Evolutionary conservation across 1,140 invertebrate species (phyloP).

Genomic region (Apolygus lucorum): DNA sequence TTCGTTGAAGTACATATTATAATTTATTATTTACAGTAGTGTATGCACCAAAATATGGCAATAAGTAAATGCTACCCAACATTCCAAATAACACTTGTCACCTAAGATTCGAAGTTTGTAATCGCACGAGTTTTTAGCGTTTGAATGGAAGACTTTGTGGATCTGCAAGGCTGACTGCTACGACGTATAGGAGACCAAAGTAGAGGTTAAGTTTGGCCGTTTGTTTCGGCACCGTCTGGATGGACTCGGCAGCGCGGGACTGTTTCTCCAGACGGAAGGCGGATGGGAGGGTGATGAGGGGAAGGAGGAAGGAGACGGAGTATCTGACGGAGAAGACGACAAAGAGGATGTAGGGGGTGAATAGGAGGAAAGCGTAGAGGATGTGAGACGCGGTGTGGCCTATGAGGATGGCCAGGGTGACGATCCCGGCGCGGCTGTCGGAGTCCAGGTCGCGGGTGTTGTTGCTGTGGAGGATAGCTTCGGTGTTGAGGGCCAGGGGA

Average conservation of each 20-base stretch:
- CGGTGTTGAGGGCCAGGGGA: conserved; percentile 86
- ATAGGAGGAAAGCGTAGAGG: conserved; percentile 81
- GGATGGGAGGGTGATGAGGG: conserved; percentile 71
- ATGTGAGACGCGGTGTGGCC: conserved; percentile 84
- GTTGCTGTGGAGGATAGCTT: conserved; percentile 90
- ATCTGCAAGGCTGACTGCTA: conserved; percentile 51
- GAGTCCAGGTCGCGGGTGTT: conserved; percentile 73
- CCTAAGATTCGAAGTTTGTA: not conserved
- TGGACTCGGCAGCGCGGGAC: conserved; percentile 66
- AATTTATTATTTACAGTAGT: conserved; percentile 8
- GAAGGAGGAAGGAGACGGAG: conserved; percentile 79
- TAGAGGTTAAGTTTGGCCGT: conserved; percentile 85
- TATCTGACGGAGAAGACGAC: conserved; percentile 72
- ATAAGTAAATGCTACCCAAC: conserved; percentile 13
- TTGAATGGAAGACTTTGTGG: conserved; percentile 34
- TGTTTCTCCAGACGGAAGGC: conserved; percentile 86
- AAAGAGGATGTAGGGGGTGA: conserved; percentile 84
- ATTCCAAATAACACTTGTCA: not conserved
- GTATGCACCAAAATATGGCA: not conserved
- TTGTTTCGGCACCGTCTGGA: conserved; percentile 72
- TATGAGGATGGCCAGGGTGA: conserved; percentile 88
- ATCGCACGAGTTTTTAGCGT: conserved; percentile 22
- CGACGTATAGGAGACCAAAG: conserved; percentile 80
- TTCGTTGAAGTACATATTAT: conserved; percentile 13
- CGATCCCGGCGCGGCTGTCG: conserved; percentile 36